Conservation (phyloP, 1,140 invertebrate genomes). For the Orius insidiosus region DNA sequence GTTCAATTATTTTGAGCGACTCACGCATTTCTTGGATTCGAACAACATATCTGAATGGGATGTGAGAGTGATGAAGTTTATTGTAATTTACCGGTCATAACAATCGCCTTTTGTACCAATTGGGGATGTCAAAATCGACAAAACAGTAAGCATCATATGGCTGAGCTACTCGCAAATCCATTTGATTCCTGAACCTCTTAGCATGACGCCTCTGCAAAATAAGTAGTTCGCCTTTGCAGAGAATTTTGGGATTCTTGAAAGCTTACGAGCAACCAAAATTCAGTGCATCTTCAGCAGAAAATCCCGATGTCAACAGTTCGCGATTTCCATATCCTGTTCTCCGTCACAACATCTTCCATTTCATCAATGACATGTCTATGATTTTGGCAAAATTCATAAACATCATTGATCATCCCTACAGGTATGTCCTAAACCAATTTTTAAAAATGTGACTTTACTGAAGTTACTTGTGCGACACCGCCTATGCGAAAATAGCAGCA, state of each 20-base stretch:
- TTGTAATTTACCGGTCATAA: constrained; percentile 59
- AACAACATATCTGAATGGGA: constrained; percentile 49
- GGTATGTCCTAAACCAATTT: constrained; percentile 49
- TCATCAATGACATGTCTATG: constrained; percentile 76
- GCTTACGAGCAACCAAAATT: constrained; percentile 76
- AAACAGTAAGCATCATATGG: constrained; percentile 91
- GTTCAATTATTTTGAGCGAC: constrained; percentile 81
- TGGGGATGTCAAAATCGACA: constrained; percentile 91
- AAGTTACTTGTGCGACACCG: constrained; percentile 38
- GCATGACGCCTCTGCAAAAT: constrained; percentile 82
- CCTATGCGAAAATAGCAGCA: constrained; percentile 71
- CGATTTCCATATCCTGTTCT: constrained; percentile 79
- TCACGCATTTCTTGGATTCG: constrained; percentile 95
- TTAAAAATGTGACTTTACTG: too few relatives aligned
- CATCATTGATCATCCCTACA: constrained; percentile 85
- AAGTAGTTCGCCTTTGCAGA: too few relatives aligned
- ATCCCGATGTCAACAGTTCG: constrained; percentile 78
- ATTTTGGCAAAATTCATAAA: constrained; percentile 76
- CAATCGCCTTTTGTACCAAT: constrained; percentile 89
- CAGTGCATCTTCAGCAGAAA: constrained; percentile 77
- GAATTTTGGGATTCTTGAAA: too few relatives aligned
- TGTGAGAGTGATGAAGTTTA: background rate
- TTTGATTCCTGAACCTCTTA: constrained; percentile 89
- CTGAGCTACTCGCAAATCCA: constrained; percentile 88
- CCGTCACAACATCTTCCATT: constrained; percentile 80